Evolutionary conservation across 2,888 invertebrate genomes (phyloP), one percentile per base, ranked within the genome.

Genomic region (Hedya salicella): DNA sequence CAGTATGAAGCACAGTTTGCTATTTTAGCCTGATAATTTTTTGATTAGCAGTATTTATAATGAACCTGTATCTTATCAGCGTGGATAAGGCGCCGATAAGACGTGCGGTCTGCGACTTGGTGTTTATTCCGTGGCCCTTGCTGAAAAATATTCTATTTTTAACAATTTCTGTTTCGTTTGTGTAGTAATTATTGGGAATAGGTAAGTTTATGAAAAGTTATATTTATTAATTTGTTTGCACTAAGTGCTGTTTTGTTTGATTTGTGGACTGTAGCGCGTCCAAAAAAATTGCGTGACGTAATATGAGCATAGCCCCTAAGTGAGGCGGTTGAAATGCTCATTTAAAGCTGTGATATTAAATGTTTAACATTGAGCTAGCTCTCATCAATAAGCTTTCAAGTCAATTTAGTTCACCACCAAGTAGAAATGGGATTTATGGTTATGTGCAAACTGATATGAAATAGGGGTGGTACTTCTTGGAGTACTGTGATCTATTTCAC

Each of bases 1-100:
- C n/a, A n/a, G 36, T 54, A 54, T 14, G 16, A 42, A 36, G 36
- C 9, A 25, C 21, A 52, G 36, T 32, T 36, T 53, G 53, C 46
- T 64, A 53, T 54, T 52, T 63, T 52, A 62, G 79, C 80, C 79
- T 75, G 81, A 81, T 80, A 78, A 78, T 75, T 77, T 78, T 81
- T 76, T 79, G 86, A 89, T 90, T 89, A 89, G 82, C 79, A 76
- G 78, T 80, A 78, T 65, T 82, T 82, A 84, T 87, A 86, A 88
- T 87, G 86, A 89, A 82, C 85, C 79, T 80, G 72, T 87, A 90
- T 89, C 90, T 90, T 82, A 89, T 90, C 90, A 79, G 75, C 70
- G 67, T 69, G 73, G 88, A 87, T 89, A 87, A 81, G 72, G 74
- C 46, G 13, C 48, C 72, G 87, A 89, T 88, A 89, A 82, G 80